Percentiles rank a stretch among this genome's conserved stretches.
phyloP scores from a whole-genome alignment of 1,140 invertebrate genomes.

The Parasteatoda tepidariorum region DNA sequence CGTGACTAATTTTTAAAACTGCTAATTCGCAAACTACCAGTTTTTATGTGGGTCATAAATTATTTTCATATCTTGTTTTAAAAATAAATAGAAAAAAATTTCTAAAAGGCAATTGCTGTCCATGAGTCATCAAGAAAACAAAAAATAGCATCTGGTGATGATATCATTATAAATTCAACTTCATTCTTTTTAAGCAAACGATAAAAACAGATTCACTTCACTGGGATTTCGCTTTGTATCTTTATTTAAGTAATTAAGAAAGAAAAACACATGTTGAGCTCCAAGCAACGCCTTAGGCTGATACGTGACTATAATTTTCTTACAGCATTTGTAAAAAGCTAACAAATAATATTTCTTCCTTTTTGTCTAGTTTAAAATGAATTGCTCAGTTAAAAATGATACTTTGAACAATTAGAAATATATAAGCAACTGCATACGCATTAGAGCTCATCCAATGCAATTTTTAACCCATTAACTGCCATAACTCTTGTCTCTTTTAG shows the following conservation, averaged over 20 bases:
- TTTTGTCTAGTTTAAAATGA: not conserved
- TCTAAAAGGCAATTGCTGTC: not conserved
- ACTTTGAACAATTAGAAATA: too few species aligned
- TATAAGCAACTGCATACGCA: too few species aligned
- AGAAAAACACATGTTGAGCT: not conserved
- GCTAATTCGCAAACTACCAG: slow-evolving; percentile 45
- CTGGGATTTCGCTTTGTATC: slow-evolving; percentile 4
- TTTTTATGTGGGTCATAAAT: slow-evolving; percentile 1
- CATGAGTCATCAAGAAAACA: slow-evolving; percentile 18
- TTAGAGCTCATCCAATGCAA: too few species aligned
- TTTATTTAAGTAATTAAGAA: not conserved
- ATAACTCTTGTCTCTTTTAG: too few species aligned
- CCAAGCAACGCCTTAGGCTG: not conserved
- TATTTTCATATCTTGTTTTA: slow-evolving; percentile 6
- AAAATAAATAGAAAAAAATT: slow-evolving; percentile 20
- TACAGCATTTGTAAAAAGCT: too few species aligned
- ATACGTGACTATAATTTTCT: slow-evolving; percentile 15
- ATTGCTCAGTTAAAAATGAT: too few species aligned
- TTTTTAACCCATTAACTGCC: too few species aligned
- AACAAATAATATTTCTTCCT: too few species aligned
- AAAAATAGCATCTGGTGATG: slow-evolving; percentile 22
- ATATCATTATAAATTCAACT: slow-evolving; percentile 9
- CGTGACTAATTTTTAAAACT: not conserved
- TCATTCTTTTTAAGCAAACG: not conserved
- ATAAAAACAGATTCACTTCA: slow-evolving; percentile 5